These are phyloP conservation scores for Therioaphis trifolii DNA, from an alignment of 2,888 invertebrate genomes.

Conservation along the genomic window DNA sequence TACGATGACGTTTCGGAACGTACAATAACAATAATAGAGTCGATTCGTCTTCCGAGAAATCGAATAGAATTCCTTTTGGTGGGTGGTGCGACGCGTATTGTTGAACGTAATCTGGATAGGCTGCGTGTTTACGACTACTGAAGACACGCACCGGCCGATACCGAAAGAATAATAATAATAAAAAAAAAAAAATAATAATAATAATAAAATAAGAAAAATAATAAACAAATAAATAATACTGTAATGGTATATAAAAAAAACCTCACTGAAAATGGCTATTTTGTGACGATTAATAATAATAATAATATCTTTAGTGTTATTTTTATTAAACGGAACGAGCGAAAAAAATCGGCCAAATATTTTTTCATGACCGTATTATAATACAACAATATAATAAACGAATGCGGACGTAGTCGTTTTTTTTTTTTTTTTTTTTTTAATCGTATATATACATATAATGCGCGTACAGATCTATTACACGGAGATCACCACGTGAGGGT, in stretches of 20 bases:
- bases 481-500: slow-evolving; percentile 2
- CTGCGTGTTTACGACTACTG: slow-evolving; percentile 17
- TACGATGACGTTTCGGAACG: no score
- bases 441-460: no score
- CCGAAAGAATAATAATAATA: background rate
- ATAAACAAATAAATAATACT: no score
- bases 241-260: background rate
- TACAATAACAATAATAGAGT: slow-evolving; percentile 7
- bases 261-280: background rate
- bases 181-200: slow-evolving; percentile 1
- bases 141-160: slow-evolving; percentile 14
- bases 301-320: background rate
- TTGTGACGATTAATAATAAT: slow-evolving; percentile 8
- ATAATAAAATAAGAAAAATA: slow-evolving; percentile 14
- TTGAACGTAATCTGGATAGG: slow-evolving; percentile 2
- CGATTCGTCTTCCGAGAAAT: slow-evolving; percentile 23
- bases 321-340: background rate
- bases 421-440: background rate
- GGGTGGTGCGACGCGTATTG: background rate
- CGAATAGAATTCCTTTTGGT: background rate
- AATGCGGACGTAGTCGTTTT: background rate
- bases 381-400: background rate
- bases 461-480: background rate
- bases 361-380: background rate
- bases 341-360: slow-evolving; percentile 24